phyloP scores from a whole-genome alignment of 2,113 vertebrate species.

The Lontra canadensis region DNA sequence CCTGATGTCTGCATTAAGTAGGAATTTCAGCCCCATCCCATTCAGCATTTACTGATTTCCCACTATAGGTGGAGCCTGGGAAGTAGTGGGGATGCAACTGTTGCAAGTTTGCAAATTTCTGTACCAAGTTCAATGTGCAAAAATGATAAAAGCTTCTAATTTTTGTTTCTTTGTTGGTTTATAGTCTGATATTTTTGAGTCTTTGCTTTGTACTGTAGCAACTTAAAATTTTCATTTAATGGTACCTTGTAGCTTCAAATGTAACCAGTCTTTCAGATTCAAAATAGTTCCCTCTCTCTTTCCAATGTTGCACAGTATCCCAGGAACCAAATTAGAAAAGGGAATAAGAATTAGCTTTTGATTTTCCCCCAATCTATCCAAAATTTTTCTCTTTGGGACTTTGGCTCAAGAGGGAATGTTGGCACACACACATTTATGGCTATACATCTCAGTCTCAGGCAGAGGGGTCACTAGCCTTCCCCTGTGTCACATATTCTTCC shows the following conservation, averaged over 20 bases:
- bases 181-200: neutral
- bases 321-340: neutral
- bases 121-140: neutral
- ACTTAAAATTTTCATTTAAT: neutral
- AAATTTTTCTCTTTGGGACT: neutral
- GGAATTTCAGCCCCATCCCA: neutral
- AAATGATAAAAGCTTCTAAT: neutral
- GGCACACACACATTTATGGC: neutral
- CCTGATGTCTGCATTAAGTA: neutral
- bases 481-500: neutral
- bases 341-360: neutral
- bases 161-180: neutral
- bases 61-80: neutral
- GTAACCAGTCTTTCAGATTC: neutral
- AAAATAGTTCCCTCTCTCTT: neutral
- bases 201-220: neutral
- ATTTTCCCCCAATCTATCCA: neutral
- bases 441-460: neutral
- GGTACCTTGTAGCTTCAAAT: neutral
- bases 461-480: neutral
- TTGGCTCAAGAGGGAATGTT: neutral
- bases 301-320: neutral
- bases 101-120: neutral
- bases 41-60: too few species aligned
- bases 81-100: fast-evolving